Evolutionary conservation across 2,888 invertebrate genomes (phyloP), one percentile per base, ranked within the genome.

Genomic region (Griposia aprilina): DNA sequence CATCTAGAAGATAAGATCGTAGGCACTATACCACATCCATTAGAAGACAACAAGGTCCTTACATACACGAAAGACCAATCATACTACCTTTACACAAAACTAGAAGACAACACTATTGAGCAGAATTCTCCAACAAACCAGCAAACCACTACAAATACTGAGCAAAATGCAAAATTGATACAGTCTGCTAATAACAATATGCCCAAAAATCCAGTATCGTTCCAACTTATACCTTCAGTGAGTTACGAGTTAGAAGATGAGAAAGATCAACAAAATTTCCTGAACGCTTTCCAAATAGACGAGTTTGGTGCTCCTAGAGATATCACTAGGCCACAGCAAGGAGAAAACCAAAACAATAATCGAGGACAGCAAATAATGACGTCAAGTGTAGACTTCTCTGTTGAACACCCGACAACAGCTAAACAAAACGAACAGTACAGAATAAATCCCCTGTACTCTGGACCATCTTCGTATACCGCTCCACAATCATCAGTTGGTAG

Each of bases 391-490:
- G 93, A 95, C 78, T 94, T 90, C 68, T 89, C 93, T 13, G 89
- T 95, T 36, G 91, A 94, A 73, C 94, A 95, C 81, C 91, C 94
- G 2, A 84, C 87, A 70, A 87, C 93, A 52, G 80, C 76, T 36
- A 91, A 91, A 83, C 91, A 91, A 80, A 82, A 88, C 57, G 88
- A 84, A 78, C 83, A 87, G 57, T 91, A 90, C 79, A 90, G 87
- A 75, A 79, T 93, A 17, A 93, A 90, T 82, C 90, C 89, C 30
- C 81, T 95, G 30, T 97, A 96, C 77, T 90, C 92, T 68, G 96
- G 96, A 0, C 96, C 95, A 11, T 96, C 96, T n/a, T 96, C 97
- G 0, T 97, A 96, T 80, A 95, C 92, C 0, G 95, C 96, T 59
- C 95, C 96, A 30, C 96, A 96, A 84, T 91, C 93, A 8, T 95